Evolutionary conservation across 2,888 invertebrate species (phyloP).

Genomic region (Marasmarcha lunaedactyla): DNA sequence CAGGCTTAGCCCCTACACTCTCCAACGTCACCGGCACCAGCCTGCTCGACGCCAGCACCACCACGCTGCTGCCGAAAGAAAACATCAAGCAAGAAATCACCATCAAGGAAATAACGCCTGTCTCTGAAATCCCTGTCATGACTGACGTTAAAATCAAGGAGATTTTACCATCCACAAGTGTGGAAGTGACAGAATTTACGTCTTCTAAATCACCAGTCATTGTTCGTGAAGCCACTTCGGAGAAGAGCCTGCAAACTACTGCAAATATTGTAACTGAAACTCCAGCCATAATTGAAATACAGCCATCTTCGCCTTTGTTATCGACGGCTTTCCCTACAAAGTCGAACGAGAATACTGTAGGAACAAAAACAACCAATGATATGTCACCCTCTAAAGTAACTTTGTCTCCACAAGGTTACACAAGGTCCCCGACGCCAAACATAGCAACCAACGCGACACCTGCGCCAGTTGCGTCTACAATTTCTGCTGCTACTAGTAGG

Average conservation of each 20-base stretch:
- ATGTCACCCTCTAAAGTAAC: constrained; percentile 47
- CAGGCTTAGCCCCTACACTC: constrained; percentile 27
- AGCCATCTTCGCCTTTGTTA: constrained; percentile 20
- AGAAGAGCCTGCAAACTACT: constrained; percentile 26
- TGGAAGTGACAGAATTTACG: constrained; percentile 48
- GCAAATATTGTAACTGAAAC: constrained; percentile 25
- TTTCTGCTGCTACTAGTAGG: constrained; percentile 31
- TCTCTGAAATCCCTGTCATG: constrained; percentile 53
- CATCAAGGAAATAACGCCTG: constrained; percentile 73
- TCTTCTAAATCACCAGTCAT: constrained; percentile 55
- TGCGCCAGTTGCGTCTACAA: constrained; percentile 21
- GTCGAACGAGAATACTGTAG: constrained; percentile 18
- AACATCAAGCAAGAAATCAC: constrained; percentile 52
- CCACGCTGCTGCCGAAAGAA: constrained; percentile 27
- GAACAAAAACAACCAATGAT: constrained; percentile 25
- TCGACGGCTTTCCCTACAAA: constrained; percentile 21
- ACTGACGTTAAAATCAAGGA: constrained; percentile 59
- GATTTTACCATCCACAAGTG: constrained; percentile 44
- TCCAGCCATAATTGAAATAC: constrained; percentile 31
- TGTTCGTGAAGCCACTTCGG: constrained; percentile 51
- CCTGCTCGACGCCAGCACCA: background rate
- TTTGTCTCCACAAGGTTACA: constrained; percentile 45
- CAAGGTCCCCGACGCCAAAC: constrained; percentile 35
- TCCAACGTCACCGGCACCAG: background rate
- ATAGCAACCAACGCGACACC: constrained; percentile 28